A percentile compares a stretch with the other conserved stretches of the same genome.
These are phyloP conservation scores for Heterodera carotae DNA, from an alignment of 1,140 invertebrate species.

Conservation along the genomic window DNA sequence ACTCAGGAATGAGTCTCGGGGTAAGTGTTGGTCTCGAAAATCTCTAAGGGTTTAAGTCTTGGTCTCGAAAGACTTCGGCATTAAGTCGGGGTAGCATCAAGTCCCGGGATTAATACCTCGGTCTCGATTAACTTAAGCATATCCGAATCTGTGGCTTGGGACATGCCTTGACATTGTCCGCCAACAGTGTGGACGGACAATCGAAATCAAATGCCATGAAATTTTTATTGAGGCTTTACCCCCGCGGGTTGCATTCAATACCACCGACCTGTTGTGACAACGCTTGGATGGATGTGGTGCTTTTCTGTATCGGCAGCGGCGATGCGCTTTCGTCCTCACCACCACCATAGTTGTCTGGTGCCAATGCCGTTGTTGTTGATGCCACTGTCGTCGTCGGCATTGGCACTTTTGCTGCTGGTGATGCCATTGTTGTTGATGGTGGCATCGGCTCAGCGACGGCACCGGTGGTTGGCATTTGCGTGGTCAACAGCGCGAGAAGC, in stretches of 20 bases:
- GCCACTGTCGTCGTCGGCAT: neutral
- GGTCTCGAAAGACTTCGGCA: too few relatives aligned
- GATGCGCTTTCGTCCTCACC: too few relatives aligned
- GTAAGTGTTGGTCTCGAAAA: too few relatives aligned
- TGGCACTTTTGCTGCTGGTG: neutral
- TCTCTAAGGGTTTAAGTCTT: too few relatives aligned
- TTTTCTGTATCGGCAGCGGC: constrained; percentile 27
- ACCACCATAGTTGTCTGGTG: neutral
- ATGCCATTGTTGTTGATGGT: neutral
- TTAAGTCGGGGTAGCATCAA: too few relatives aligned
- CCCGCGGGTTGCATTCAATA: too few relatives aligned
- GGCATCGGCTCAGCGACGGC: neutral
- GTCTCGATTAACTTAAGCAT: too few relatives aligned
- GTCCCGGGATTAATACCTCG: too few relatives aligned
- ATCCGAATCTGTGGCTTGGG: too few relatives aligned
- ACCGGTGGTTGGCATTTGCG: neutral
- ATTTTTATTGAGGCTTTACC: neutral
- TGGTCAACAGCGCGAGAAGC: neutral
- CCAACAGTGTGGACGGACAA: too few relatives aligned
- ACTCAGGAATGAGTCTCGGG: too few relatives aligned
- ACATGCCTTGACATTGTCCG: too few relatives aligned
- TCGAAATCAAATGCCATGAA: neutral
- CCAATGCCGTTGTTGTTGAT: constrained; percentile 6
- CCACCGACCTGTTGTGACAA: constrained; percentile 62
- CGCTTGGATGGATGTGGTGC: constrained; percentile 58